Evolutionary conservation across 2,797 vertebrate genomes (phyloP), one percentile per base, ranked within the genome.

Genomic region (Peromyscus aztecus): DNA sequence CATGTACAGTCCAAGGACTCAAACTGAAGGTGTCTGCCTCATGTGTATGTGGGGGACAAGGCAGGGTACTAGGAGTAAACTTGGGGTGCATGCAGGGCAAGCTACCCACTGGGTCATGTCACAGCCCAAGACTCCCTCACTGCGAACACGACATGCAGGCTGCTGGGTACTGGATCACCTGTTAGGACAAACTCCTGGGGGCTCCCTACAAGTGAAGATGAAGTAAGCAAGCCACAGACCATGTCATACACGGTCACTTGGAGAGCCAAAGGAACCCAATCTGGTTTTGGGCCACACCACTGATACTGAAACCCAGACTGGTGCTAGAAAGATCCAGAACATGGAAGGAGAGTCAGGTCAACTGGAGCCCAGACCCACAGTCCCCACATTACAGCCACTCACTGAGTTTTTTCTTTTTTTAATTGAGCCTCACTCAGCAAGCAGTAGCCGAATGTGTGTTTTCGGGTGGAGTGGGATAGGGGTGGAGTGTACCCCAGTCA

Each of bases 401-500:
- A 55, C 24, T 91, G 5, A 65, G 34, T 85, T 93, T 94, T 67
- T 78, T 46, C 31, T 34, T 49, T 71, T 46, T 69, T 97, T 98
- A 97, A 98, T 98, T 98, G 73, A 71, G 76, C 91, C 78, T 95
- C 75, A 59, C 71, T 94, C 80, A 65, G 87, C 83, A 67, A 76
- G 55, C 63, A 80, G 27, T 14, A n/a, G 84, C 95, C 7, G 16
- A 92, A 82, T 73, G 23, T 90, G 12, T 57, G 59, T 95, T 76
- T 96, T 73, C 8, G 55, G 24, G 80, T 40, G 57, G 27, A 10
- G 43, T 24, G 19, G 43, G 63, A 21, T 12, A 14, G 78, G n/a
- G 34, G 78, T 40, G 23, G n/a, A 16, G 21, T 69, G 31, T 34
- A 27, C 83, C 84, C 46, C 23, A 14, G 1, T n/a, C 82, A 77